Conservation (phyloP, 2,888 invertebrate genomes). For the Cataglyphis livida region DNA sequence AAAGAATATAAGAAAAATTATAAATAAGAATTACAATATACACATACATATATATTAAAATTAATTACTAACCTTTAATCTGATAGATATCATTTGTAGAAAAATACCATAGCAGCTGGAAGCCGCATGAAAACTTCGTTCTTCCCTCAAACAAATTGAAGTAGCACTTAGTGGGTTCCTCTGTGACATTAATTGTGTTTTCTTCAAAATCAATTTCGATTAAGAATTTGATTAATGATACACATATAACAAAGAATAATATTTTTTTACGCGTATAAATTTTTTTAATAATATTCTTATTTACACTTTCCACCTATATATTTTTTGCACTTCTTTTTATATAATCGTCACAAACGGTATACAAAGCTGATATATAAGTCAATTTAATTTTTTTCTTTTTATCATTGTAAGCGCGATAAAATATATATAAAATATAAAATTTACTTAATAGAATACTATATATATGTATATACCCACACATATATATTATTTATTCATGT, state of each 20-base stretch:
- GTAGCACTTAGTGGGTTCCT: slow-evolving; percentile 43
- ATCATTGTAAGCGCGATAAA: not conserved
- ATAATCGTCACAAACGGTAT: not conserved
- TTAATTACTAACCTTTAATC: slow-evolving; percentile 32
- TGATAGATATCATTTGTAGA: slow-evolving; percentile 30
- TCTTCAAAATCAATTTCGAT: slow-evolving; percentile 23
- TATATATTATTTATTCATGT: not conserved
- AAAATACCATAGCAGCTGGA: slow-evolving; percentile 25
- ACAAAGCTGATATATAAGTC: not conserved
- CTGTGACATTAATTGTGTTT: slow-evolving; percentile 48
- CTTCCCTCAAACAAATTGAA: slow-evolving; percentile 23
- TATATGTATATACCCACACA: not conserved
- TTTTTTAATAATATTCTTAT: not conserved
- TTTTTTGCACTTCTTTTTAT: not conserved
- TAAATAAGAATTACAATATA: not conserved
- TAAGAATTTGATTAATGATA: not conserved
- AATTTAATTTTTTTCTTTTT: not conserved
- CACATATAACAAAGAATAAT: not conserved
- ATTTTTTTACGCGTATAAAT: not conserved
- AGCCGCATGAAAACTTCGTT: slow-evolving; percentile 36
- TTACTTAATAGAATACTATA: not conserved
- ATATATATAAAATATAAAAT: not conserved
- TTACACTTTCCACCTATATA: not conserved
- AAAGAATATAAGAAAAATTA: not conserved
- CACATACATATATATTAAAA: not conserved